Percentiles rank a stretch among this genome's conserved stretches.
These are phyloP conservation scores for Meta bourneti DNA, from an alignment of 2,888 invertebrate genomes.

Conservation along the genomic window DNA sequence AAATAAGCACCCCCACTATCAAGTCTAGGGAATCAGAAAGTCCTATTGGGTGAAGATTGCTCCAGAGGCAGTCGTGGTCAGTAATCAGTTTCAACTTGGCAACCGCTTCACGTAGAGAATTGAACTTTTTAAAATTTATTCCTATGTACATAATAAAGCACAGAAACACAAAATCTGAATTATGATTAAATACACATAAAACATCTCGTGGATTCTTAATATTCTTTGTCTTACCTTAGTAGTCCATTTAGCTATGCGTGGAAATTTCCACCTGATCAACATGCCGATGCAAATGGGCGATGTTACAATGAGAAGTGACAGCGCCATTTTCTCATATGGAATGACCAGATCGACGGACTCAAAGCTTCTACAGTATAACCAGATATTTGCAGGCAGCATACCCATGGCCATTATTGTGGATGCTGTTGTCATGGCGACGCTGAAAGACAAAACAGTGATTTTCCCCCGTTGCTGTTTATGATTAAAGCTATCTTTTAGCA, in stretches of 20 bases:
- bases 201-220: background rate
- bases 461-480: no score
- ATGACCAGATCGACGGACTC: constrained; percentile 78
- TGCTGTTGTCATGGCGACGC: constrained; percentile 79
- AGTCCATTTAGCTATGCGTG: constrained; percentile 78
- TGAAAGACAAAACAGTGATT: constrained; percentile 54
- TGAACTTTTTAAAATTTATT: no score
- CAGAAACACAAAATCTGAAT: no score
- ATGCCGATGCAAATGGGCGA: constrained; percentile 79
- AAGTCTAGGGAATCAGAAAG: no score
- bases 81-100: no score
- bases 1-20: no score
- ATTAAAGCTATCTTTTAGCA: no score
- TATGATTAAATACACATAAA: no score
- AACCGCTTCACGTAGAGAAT: no score
- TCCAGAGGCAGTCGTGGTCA: no score
- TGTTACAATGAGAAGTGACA: constrained; percentile 79
- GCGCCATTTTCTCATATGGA: constrained; percentile 79
- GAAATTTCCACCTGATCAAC: constrained; percentile 78
- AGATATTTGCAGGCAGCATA: constrained; percentile 80
- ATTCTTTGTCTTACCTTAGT: constrained; percentile 78
- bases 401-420: constrained; percentile 79
- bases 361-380: constrained; percentile 79
- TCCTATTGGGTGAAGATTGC: no score
- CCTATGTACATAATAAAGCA: no score